phyloP scores from a whole-genome alignment of 2,113 vertebrate genomes.

The Naja naja region DNA sequence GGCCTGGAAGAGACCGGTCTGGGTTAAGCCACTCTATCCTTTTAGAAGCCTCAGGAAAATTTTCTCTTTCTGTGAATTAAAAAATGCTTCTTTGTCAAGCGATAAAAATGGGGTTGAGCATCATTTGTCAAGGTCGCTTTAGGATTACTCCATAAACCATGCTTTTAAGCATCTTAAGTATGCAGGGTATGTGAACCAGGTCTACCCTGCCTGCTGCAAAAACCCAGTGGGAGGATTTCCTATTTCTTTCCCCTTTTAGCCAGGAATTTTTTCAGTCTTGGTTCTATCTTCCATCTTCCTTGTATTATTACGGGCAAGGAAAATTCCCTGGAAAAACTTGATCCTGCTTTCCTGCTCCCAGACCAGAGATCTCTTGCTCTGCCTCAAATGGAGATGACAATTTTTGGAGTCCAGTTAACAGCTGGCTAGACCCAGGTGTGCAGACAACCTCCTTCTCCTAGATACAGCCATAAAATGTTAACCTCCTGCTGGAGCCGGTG shows the following conservation, averaged over 20 bases:
- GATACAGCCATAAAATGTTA: slow-evolving; percentile 5
- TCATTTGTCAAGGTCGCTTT: background rate
- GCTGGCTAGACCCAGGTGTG: background rate
- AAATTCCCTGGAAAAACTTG: background rate
- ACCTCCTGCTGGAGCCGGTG: background rate
- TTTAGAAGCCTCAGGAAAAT: background rate
- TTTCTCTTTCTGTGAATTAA: background rate
- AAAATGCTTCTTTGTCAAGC: background rate
- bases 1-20: background rate
- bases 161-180: background rate
- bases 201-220: background rate
- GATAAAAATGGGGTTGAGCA: background rate
- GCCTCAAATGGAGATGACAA: background rate
- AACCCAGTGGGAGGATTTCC: background rate
- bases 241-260: background rate
- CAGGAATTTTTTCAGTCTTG: background rate
- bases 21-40: background rate
- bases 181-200: background rate
- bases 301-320: background rate
- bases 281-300: background rate
- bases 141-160: background rate
- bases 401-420: background rate
- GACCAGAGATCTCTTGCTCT: background rate
- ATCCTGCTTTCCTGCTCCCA: background rate
- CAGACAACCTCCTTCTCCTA: background rate